phyloP scores from a whole-genome alignment of 2,797 vertebrate genomes.

The Rhinogobio ventralis region DNA sequence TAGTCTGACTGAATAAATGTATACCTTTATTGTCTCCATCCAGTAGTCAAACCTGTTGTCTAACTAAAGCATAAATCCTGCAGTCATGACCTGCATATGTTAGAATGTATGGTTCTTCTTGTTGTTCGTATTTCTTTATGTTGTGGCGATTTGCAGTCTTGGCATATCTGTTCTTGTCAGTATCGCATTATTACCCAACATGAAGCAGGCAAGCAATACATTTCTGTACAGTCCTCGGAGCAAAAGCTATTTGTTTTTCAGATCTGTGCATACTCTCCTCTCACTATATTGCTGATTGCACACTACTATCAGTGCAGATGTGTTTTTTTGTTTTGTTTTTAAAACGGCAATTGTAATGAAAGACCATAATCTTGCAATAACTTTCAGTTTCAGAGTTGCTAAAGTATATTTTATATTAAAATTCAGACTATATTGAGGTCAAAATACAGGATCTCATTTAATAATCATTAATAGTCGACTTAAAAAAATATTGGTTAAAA shows the following conservation, averaged over 20 bases:
- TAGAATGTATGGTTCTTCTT: conserved; percentile 23
- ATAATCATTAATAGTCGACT: neutral
- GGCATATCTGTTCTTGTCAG: conserved; percentile 25
- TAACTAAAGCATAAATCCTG: conserved; percentile 5
- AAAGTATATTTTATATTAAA: neutral
- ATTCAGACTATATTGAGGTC: neutral
- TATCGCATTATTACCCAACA: conserved; percentile 3
- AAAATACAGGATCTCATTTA: neutral
- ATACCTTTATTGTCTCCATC: conserved; percentile 13
- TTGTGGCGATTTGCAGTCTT: conserved; percentile 31
- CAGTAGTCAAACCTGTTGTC: conserved; percentile 20
- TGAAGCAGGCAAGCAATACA: conserved; percentile 12
- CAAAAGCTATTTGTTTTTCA: neutral
- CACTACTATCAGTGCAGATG: neutral
- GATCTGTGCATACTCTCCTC: neutral
- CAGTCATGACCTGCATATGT: conserved; percentile 28
- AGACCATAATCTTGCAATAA: neutral
- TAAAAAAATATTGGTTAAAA: conserved; percentile 5
- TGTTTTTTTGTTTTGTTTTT: neutral
- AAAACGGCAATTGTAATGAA: neutral
- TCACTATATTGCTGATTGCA: neutral
- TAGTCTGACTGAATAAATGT: conserved; percentile 11
- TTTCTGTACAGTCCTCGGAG: neutral
- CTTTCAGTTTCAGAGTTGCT: neutral
- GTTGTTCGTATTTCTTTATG: conserved; percentile 33